Conservation (phyloP, 2,113 vertebrate genomes). For the Nothoprocta pentlandii region DNA sequence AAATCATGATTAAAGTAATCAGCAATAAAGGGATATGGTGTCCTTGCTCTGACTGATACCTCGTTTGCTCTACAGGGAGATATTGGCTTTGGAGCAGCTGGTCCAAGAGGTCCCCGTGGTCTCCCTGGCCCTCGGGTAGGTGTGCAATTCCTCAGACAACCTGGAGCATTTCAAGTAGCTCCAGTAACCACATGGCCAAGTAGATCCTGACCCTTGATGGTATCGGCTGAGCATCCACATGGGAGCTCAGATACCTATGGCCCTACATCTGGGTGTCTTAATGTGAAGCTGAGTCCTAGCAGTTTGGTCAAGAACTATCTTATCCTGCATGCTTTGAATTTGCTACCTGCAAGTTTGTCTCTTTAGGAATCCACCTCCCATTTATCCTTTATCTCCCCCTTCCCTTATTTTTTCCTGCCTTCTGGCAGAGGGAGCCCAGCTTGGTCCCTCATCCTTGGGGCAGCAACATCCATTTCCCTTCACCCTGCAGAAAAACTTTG, state of each 20-base stretch:
- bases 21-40: accelerated
- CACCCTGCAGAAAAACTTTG: not conserved
- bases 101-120: conserved; percentile 81
- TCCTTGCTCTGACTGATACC: accelerated
- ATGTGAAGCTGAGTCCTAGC: not conserved
- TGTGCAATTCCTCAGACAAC: not conserved
- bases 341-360: not conserved
- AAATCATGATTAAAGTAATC: not conserved
- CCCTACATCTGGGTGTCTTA: not conserved
- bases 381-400: accelerated
- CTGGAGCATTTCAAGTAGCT: not conserved
- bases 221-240: not conserved
- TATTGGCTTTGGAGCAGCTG: conserved; percentile 76
- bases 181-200: not conserved
- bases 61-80: conserved; percentile 80
- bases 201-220: not conserved
- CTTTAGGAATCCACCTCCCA: not conserved
- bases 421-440: not conserved
- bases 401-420: not conserved
- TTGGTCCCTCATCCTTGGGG: not conserved
- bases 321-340: not conserved
- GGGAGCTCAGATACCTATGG: not conserved
- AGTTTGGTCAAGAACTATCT: not conserved
- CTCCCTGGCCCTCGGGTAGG: conserved; percentile 83
- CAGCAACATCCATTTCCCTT: not conserved